These are phyloP conservation scores for Dolichotis patagonum DNA, from an alignment of 2,113 vertebrate genomes.

Conservation along the genomic window DNA sequence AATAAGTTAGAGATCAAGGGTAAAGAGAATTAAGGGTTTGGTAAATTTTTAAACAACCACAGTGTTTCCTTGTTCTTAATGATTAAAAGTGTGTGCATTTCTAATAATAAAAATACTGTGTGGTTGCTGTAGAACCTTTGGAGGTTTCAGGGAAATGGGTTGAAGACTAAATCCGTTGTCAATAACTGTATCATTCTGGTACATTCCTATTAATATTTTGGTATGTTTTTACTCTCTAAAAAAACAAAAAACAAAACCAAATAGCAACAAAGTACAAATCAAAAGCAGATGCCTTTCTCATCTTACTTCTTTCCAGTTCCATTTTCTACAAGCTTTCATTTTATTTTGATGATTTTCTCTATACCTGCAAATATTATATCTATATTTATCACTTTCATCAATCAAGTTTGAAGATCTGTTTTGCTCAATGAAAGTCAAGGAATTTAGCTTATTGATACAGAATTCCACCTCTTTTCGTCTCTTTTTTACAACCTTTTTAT, in stretches of 20 bases:
- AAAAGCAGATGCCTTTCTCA: background rate
- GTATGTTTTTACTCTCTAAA: background rate
- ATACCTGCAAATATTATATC: background rate
- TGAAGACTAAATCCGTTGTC: background rate
- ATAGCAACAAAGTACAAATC: background rate
- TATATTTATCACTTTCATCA: background rate
- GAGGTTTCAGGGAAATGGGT: background rate
- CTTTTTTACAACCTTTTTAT: background rate
- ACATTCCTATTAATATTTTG: background rate
- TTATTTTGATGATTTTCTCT: background rate
- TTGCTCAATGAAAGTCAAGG: background rate
- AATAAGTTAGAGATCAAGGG: constrained; percentile 17
- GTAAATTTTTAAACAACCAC: constrained; percentile 26
- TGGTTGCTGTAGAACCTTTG: background rate
- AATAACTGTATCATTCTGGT: background rate
- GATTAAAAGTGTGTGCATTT: background rate
- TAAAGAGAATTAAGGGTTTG: background rate
- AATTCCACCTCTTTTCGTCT: background rate
- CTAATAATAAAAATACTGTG: background rate
- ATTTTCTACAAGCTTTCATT: background rate
- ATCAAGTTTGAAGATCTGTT: background rate
- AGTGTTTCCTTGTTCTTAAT: background rate
- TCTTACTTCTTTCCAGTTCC: background rate
- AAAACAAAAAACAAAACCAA: too few species aligned
- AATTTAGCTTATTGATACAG: background rate